Conservation (phyloP, 2,113 vertebrate species). For the Pangasianodon hypophthalmus region DNA sequence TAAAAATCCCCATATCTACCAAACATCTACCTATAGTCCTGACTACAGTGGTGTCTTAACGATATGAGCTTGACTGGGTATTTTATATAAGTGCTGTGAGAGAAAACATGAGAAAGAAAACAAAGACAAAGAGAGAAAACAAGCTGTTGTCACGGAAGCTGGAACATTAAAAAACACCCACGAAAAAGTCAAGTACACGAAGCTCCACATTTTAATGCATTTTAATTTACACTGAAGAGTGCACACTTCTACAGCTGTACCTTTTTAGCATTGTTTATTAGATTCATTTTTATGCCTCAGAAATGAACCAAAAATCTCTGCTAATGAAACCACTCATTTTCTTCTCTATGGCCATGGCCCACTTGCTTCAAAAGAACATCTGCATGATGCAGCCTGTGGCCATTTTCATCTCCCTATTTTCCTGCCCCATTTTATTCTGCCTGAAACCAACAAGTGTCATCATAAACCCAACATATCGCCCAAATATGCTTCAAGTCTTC, state of each 20-base stretch:
- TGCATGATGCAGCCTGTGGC: constrained; percentile 5
- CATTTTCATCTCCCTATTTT: constrained; percentile 20
- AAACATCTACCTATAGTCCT: background rate
- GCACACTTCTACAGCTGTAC: background rate
- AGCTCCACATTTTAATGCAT: background rate
- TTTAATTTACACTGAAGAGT: background rate
- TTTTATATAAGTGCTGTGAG: background rate
- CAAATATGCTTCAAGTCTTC: constrained; percentile 1
- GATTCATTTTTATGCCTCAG: constrained; percentile 62
- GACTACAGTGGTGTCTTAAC: background rate
- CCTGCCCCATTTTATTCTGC: background rate
- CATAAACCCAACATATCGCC: background rate
- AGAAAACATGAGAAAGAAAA: background rate
- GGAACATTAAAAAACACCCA: background rate
- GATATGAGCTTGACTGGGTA: background rate
- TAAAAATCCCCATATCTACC: background rate
- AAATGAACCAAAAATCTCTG: constrained; percentile 70
- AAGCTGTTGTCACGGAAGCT: background rate
- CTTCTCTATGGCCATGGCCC: constrained; percentile 58
- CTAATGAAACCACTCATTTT: constrained; percentile 67
- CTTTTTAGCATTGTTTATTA: background rate
- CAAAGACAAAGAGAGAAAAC: background rate
- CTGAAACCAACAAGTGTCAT: background rate
- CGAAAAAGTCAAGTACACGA: background rate
- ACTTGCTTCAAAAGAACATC: constrained; percentile 48